A percentile compares a stretch with the other conserved stretches of the same genome.
phyloP scores from a whole-genome alignment of 2,888 invertebrate genomes.

The Eucera pruinosa region DNA sequence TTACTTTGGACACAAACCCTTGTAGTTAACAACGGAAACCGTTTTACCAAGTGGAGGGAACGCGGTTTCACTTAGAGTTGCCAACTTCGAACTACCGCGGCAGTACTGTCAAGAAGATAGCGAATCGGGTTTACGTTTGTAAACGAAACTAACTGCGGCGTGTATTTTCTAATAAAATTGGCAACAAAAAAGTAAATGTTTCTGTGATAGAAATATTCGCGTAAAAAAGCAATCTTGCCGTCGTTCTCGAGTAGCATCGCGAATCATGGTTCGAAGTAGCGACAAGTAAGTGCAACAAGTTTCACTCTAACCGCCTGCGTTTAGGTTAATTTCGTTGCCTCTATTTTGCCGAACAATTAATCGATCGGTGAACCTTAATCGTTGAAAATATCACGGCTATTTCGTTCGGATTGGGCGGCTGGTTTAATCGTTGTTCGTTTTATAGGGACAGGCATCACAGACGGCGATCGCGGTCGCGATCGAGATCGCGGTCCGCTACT shows the following conservation, averaged over 20 bases:
- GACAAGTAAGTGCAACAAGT: constrained; percentile 76
- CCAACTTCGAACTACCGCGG: not conserved
- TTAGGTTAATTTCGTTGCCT: constrained; percentile 68
- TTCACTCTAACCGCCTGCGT: constrained; percentile 13
- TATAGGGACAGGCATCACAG: constrained; percentile 84
- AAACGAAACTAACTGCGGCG: constrained; percentile 29
- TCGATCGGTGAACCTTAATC: not conserved
- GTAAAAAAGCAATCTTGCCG: not conserved
- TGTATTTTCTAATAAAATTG: constrained; percentile 11
- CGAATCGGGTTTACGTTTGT: constrained; percentile 45
- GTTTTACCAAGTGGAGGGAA: not conserved
- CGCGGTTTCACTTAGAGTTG: no score
- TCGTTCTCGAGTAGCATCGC: constrained; percentile 12
- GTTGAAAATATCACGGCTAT: no score
- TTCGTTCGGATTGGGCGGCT: no score
- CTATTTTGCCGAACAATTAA: not conserved
- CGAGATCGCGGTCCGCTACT: constrained; percentile 87
- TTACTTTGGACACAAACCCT: not conserved
- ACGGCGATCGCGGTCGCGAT: constrained; percentile 87
- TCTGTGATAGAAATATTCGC: not conserved
- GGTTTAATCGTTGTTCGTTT: no score
- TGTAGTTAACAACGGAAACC: not conserved
- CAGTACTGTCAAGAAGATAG: constrained; percentile 26
- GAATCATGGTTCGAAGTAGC: constrained; percentile 78
- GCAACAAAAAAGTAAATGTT: constrained; percentile 31